Evolutionary conservation across 2,113 vertebrate genomes (phyloP).

Genomic region (Hypocryptadius cinnamomeus): DNA sequence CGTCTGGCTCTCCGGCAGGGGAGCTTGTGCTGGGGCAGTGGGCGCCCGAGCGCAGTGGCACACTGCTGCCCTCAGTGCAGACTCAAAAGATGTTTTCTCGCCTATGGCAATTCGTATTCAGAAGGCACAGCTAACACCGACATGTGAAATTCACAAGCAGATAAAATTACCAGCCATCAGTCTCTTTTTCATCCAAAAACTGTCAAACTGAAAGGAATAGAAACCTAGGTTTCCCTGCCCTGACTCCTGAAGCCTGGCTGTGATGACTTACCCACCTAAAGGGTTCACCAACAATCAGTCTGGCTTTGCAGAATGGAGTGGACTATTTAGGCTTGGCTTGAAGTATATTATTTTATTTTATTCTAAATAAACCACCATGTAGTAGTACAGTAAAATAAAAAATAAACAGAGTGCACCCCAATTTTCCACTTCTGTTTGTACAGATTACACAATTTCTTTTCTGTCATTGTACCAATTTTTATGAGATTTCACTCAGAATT

Average conservation of each 20-base stretch:
- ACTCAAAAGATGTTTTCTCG: not conserved
- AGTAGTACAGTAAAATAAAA: not conserved
- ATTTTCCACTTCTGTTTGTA: not conserved
- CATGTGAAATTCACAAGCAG: not conserved
- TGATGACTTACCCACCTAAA: not conserved
- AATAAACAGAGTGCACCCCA: fast-evolving
- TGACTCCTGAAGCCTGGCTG: not conserved
- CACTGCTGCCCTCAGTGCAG: not conserved
- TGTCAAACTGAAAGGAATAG: not conserved
- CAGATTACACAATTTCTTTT: not conserved
- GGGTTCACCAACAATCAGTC: not conserved
- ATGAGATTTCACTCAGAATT: not conserved
- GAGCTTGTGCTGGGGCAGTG: not conserved
- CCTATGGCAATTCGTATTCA: not conserved
- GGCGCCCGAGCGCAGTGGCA: fast-evolving
- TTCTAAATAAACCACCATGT: not conserved
- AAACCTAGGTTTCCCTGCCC: not conserved
- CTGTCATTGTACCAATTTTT: not conserved
- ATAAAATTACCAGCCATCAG: fast-evolving
- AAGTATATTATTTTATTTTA: not conserved
- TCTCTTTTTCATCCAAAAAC: not conserved
- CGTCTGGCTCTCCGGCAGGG: not conserved
- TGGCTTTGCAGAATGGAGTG: not conserved
- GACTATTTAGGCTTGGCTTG: not conserved
- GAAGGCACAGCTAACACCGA: not conserved